phyloP scores from a whole-genome alignment of 2,797 vertebrate genomes.

The Neosalanx taihuensis region DNA sequence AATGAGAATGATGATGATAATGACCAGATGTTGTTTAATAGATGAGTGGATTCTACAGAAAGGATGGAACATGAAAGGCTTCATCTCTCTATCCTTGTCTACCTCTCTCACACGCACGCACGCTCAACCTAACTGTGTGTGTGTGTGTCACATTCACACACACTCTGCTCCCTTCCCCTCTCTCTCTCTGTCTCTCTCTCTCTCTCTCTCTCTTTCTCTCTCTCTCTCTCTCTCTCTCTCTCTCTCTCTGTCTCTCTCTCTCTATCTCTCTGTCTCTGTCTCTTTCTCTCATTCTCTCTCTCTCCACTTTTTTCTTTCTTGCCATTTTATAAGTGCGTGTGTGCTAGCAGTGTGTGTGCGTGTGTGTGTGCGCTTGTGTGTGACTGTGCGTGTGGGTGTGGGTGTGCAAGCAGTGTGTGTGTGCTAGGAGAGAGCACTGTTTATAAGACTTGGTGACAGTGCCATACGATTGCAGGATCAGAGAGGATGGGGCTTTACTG shows the following conservation, averaged over 20 bases:
- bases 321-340: conserved; percentile 25
- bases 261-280: too few relatives aligned
- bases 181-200: background rate
- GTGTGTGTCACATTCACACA: conserved; percentile 36
- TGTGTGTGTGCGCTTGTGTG: too few relatives aligned
- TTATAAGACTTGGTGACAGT: background rate
- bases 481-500: background rate
- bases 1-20: conserved; percentile 78
- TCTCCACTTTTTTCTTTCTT: too few relatives aligned
- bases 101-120: conserved; percentile 49
- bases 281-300: too few relatives aligned
- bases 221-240: too few relatives aligned
- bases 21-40: conserved; percentile 64
- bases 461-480: background rate
- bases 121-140: background rate
- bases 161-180: conserved; percentile 59
- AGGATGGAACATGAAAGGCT: conserved; percentile 21
- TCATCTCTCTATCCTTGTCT: conserved; percentile 62
- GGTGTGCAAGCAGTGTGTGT: background rate
- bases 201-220: too few relatives aligned
- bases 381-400: too few relatives aligned
- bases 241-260: too few relatives aligned
- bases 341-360: too few relatives aligned
- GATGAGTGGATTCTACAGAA: conserved; percentile 5
- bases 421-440: conserved; percentile 22